Conservation (phyloP, 2,888 invertebrate species). For the Coecobrya sp. region DNA sequence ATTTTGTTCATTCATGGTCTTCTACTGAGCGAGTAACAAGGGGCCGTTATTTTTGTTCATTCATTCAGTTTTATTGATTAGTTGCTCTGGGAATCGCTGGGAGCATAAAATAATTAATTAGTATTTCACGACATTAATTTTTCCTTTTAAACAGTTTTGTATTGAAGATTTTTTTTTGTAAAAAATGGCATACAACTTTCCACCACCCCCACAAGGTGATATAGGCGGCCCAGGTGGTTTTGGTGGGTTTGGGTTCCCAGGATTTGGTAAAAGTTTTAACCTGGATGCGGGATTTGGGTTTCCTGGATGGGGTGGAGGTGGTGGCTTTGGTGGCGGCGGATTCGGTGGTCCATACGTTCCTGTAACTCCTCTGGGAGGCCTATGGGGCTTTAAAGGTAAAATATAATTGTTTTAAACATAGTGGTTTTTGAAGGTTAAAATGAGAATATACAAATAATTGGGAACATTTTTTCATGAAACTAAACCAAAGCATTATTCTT, state of each 20-base stretch:
- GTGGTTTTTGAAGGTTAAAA: not conserved
- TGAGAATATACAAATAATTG: no score
- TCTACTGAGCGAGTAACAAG: slow-evolving; percentile 1
- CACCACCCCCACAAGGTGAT: slow-evolving; percentile 63
- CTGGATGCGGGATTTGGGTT: slow-evolving; percentile 55
- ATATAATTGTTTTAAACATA: not conserved
- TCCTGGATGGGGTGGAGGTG: slow-evolving; percentile 71
- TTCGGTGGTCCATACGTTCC: slow-evolving; percentile 85
- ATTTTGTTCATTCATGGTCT: slow-evolving; percentile 18
- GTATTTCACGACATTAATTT: no score
- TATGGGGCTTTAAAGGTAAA: slow-evolving; percentile 84
- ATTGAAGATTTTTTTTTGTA: no score
- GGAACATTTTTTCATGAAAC: no score
- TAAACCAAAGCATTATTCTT: no score
- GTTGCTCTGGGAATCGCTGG: not conserved
- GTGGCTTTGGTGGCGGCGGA: slow-evolving; percentile 70
- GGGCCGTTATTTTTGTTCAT: not conserved
- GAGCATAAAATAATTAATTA: no score
- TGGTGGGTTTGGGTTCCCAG: slow-evolving; percentile 58
- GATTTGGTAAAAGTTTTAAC: slow-evolving; percentile 38
- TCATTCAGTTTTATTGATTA: not conserved
- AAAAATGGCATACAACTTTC: slow-evolving; percentile 76
- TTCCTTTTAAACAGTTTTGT: not conserved
- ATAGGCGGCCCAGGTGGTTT: slow-evolving; percentile 39
- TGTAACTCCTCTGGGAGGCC: slow-evolving; percentile 84